Conservation (phyloP, 2,113 vertebrate species). For the Natator depressus region DNA sequence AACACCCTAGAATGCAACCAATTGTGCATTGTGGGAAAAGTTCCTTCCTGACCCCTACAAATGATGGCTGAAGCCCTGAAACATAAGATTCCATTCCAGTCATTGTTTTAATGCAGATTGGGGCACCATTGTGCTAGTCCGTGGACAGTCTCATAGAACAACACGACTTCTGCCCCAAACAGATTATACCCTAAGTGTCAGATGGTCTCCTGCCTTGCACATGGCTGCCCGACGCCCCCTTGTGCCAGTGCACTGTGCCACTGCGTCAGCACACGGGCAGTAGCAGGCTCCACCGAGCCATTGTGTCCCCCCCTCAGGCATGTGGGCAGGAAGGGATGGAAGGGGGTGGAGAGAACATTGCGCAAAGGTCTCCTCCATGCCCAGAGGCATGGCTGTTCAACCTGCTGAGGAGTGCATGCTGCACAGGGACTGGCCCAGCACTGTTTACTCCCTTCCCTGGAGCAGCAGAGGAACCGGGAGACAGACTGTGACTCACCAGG, state of each 20-base stretch:
- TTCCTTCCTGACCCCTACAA: no score
- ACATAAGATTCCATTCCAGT: no score
- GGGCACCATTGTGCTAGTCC: neutral
- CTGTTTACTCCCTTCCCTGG: neutral
- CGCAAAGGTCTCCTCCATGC: neutral
- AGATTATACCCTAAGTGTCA: no score
- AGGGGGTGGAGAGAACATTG: neutral
- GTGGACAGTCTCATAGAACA: neutral
- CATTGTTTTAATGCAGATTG: neutral
- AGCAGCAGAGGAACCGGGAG: neutral
- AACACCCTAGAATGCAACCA: no score
- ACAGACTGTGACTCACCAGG: neutral
- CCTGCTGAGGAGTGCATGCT: neutral
- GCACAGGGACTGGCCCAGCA: neutral
- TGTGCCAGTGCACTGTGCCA: neutral
- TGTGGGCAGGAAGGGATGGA: neutral
- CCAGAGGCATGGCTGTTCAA: neutral
- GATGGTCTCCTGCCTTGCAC: accelerated
- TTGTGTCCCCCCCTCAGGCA: neutral
- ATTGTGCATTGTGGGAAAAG: no score
- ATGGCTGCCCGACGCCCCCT: neutral
- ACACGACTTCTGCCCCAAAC: neutral
- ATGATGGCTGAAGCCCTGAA: no score
- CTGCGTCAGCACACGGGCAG: neutral
- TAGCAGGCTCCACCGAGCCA: neutral